Conservation (phyloP, 1,140 invertebrate genomes). For the Scaptomyza montana region DNA sequence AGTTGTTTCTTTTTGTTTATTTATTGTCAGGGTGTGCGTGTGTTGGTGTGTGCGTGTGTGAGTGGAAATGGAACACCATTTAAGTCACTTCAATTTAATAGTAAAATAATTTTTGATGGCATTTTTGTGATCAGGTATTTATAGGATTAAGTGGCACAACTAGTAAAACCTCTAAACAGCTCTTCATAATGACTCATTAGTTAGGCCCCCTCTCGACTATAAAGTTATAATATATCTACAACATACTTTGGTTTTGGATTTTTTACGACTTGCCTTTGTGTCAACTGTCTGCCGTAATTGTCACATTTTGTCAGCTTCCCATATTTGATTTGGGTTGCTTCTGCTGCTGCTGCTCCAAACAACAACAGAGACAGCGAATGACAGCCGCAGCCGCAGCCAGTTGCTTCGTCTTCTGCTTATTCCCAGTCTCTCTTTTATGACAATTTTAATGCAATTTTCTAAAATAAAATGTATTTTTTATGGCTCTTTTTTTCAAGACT, state of each 20-base stretch:
- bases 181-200: constrained; percentile 49
- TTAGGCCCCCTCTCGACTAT: background rate
- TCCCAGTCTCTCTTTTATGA: constrained; percentile 56
- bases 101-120: constrained; percentile 66
- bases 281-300: constrained; percentile 66
- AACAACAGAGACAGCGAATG: constrained; percentile 1
- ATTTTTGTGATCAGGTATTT: constrained; percentile 59
- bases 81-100: constrained; percentile 77
- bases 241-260: constrained; percentile 27
- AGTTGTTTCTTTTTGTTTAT: constrained; percentile 44
- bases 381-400: constrained; percentile 11
- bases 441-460: constrained; percentile 80
- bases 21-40: constrained; percentile 45
- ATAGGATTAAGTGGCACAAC: constrained; percentile 34
- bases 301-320: constrained; percentile 74
- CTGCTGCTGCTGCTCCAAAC: background rate
- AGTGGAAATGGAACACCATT: constrained; percentile 72
- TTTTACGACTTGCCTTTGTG: constrained; percentile 54
- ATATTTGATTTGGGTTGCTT: constrained; percentile 66
- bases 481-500: constrained; percentile 41
- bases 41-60: constrained; percentile 1
- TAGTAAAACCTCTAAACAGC: constrained; percentile 38
- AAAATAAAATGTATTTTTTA: constrained; percentile 79
- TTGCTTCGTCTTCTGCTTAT: constrained; percentile 10
- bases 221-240: constrained; percentile 6